A percentile compares a stretch with the other conserved stretches of the same genome.
Evolutionary conservation across 2,113 vertebrate genomes (phyloP).

Genomic region (Dipodomys stephensi): DNA sequence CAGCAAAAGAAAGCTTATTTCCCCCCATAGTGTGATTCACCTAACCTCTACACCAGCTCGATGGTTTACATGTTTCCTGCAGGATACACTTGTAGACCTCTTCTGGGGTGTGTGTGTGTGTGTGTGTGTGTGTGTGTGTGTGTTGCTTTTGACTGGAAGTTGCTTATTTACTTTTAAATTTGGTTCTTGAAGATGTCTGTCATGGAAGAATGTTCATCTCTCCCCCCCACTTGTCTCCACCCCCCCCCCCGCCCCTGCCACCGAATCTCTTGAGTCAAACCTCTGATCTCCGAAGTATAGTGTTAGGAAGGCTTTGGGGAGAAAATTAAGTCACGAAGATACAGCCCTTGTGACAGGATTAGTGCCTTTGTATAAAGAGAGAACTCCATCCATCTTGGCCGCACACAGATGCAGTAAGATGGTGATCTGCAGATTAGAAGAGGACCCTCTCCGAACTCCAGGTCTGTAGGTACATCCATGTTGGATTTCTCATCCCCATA

Average conservation of each 20-base stretch:
- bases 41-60: neutral
- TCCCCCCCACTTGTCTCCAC: too few species aligned
- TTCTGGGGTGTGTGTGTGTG: too few species aligned
- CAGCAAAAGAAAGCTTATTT: constrained; percentile 37
- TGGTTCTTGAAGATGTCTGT: neutral
- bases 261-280: neutral
- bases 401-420: neutral
- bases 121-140: neutral
- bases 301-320: neutral
- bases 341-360: neutral
- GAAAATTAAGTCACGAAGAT: neutral
- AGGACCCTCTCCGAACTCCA: neutral
- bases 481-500: neutral
- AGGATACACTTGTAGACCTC: neutral
- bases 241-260: too few species aligned
- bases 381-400: neutral
- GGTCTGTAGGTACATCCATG: too few species aligned
- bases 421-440: neutral
- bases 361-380: neutral
- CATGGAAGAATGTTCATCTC: neutral
- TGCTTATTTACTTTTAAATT: constrained; percentile 9
- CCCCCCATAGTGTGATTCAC: neutral
- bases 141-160: neutral
- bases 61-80: neutral
- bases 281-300: neutral